Base-by-base conservation (phyloP, 2,888 invertebrate species). In the Cerceris rybyensis region DNA sequence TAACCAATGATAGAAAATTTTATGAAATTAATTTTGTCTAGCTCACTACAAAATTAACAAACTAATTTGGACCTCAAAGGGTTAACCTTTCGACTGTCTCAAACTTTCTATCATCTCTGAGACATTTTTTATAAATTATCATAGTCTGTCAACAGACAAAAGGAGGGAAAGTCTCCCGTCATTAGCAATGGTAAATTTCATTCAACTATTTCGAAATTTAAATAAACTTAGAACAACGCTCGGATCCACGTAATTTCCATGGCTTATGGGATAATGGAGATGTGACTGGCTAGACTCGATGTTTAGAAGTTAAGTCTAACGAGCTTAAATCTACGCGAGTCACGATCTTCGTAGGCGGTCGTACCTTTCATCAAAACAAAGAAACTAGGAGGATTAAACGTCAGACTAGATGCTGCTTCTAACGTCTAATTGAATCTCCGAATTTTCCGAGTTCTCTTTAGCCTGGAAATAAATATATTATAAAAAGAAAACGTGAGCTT, bases 291-390 rank as follows among this genome's bases (percentile, higher is more conserved):
- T 71, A 57, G 59, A 17, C 46, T 41, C 50, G 8, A 70, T 67
- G 43, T 69, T 73, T 70, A 8, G 70, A 60, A 54, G 60, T 41
- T 14, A 46, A 14, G 39, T 43, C 70, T 78, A 69, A 78, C 79
- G 80, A 78, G 78, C 67, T 71, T 54, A 63, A 72, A 80, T 75
- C 70, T 80, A 66, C 41, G 13, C 70, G 16, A 68, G 68, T 74
- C 59, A 80, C 60, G 59, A 64, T 65, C 68, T 7, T 65, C 49
- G 80, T 75, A 67, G 80, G 80, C 79, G 79, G 68, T 50, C 64
- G 42, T 14, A n/a, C 13, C 59, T 55, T 60, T 70, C 65, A 52
- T 14, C 57, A 60, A 75, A 75, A 79, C 79, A 75, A 75, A 71
- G 69, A 59, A 59, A 69, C 49, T 42, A 58, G 73, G 49, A 52